Evolutionary conservation across 2,888 invertebrate genomes (phyloP).

Genomic region (Spodoptera picta): DNA sequence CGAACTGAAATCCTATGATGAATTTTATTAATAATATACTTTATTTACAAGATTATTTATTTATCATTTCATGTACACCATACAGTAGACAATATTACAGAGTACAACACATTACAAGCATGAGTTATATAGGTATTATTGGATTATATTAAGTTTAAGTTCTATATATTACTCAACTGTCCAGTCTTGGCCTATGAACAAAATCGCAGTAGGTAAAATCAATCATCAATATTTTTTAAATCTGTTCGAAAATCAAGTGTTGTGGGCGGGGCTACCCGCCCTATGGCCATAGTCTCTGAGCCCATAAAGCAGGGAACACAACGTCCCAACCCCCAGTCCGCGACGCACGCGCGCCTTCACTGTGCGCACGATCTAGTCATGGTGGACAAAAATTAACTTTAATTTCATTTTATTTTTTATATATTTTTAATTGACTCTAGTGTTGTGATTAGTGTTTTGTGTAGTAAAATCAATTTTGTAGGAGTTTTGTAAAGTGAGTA

Average conservation of each 20-base stretch:
- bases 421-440: conserved; percentile 16
- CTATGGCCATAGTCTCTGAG: conserved; percentile 41
- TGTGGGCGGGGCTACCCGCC: conserved; percentile 70
- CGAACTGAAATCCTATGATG: no score
- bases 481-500: conserved; percentile 25
- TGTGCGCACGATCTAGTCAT: conserved; percentile 52
- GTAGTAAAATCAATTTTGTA: not conserved
- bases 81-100: no score
- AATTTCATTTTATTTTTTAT: conserved; percentile 19
- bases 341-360: conserved; percentile 60
- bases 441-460: conserved; percentile 32
- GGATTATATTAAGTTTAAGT: no score
- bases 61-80: no score
- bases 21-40: no score
- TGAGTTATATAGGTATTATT: no score
- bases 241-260: conserved; percentile 47
- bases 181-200: no score
- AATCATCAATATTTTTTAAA: conserved; percentile 7
- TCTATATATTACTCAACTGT: not conserved
- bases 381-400: conserved; percentile 25
- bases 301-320: conserved; percentile 61
- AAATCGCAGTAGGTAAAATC: conserved; percentile 4
- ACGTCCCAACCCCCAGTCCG: conserved; percentile 67
- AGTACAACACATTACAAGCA: no score
- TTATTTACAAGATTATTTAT: no score